Evolutionary conservation across 2,888 invertebrate genomes (phyloP).

Genomic region (Endomychus coccineus): DNA sequence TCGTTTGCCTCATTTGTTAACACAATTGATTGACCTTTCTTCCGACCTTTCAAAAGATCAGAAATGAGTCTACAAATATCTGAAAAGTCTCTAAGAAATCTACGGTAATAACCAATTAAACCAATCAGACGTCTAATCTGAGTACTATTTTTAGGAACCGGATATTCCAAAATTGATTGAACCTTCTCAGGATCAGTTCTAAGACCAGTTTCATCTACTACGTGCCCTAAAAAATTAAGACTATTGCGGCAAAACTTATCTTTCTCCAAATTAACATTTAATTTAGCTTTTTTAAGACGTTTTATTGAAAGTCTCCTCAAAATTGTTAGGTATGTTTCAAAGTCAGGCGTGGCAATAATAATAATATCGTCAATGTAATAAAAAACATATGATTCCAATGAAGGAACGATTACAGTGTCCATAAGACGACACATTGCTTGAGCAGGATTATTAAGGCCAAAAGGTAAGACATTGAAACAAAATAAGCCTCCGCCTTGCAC

Average conservation of each 20-base stretch:
- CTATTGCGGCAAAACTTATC: constrained; percentile 4
- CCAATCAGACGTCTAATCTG: constrained; percentile 5
- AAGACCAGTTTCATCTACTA: constrained; percentile 3
- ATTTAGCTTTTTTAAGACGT: constrained; percentile 1
- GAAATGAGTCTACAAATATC: constrained; percentile 11
- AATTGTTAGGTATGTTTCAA: too few relatives aligned
- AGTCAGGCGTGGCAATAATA: too few relatives aligned
- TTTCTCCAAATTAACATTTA: constrained; percentile 4
- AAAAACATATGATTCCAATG: constrained; percentile 6
- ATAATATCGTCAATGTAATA: constrained; percentile 10
- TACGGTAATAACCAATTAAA: constrained; percentile 6
- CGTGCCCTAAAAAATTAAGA: constrained; percentile 4
- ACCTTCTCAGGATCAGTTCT: constrained; percentile 9
- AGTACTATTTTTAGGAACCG: constrained; percentile 3
- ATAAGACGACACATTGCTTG: constrained; percentile 6
- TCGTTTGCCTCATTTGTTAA: constrained; percentile 17
- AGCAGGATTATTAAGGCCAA: constrained; percentile 8
- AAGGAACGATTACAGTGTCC: constrained; percentile 7
- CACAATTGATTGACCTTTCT: constrained; percentile 17
- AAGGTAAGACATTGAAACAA: constrained; percentile 2
- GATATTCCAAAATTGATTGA: constrained; percentile 5
- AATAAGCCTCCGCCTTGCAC: constrained; percentile 3
- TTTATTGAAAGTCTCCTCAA: not conserved
- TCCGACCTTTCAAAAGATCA: constrained; percentile 11
- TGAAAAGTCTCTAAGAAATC: constrained; percentile 3